These are phyloP conservation scores for Ploceus nigricollis DNA, from an alignment of 2,113 vertebrate genomes.

Conservation along the genomic window DNA sequence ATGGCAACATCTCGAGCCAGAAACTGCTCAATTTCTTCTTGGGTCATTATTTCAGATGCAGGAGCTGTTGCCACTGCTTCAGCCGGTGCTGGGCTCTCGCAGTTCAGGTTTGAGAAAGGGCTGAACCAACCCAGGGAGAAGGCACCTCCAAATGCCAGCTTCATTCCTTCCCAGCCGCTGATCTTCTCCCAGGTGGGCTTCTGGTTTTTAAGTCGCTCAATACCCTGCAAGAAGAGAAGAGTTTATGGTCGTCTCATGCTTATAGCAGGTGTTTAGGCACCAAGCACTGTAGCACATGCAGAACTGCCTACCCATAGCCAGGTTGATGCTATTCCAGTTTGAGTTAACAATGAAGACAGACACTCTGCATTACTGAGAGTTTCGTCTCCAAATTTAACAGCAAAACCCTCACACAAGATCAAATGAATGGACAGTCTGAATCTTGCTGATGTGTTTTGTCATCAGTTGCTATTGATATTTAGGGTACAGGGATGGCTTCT, in stretches of 20 bases:
- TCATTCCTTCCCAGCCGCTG: slow-evolving; percentile 79
- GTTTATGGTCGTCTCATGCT: accelerated
- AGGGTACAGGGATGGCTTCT: not conserved
- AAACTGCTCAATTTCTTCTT: slow-evolving; percentile 53
- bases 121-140: slow-evolving; percentile 86
- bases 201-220: slow-evolving; percentile 90
- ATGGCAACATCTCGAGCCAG: slow-evolving; percentile 25
- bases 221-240: slow-evolving; percentile 79
- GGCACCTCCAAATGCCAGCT: slow-evolving; percentile 80
- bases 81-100: not conserved
- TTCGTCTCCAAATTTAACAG: not conserved
- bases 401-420: not conserved
- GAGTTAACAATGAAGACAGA: not conserved
- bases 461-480: not conserved
- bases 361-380: accelerated
- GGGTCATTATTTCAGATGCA: slow-evolving; percentile 65
- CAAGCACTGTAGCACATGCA: not conserved
- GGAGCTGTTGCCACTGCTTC: not conserved
- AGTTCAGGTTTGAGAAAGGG: slow-evolving; percentile 81
- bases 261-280: not conserved
- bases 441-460: not conserved
- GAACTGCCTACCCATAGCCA: not conserved
- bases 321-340: accelerated
- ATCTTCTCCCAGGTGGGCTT: slow-evolving; percentile 79
- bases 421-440: not conserved